Evolutionary conservation across 2,888 invertebrate species (phyloP).

Genomic region (Limulus polyphemus): DNA sequence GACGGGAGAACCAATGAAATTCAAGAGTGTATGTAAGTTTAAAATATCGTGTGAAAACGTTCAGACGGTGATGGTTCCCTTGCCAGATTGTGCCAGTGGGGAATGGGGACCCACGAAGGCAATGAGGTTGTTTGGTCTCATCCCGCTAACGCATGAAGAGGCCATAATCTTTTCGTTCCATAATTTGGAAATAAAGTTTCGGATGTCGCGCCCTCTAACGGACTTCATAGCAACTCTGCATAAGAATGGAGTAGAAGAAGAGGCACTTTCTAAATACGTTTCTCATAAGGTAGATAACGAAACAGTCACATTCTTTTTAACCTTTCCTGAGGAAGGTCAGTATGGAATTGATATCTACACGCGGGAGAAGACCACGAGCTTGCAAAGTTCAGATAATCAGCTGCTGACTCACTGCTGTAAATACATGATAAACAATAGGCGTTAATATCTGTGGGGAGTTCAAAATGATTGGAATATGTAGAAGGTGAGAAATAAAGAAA

Average conservation of each 20-base stretch:
- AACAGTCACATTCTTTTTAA: constrained; percentile 71
- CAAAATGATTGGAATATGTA: too few species aligned
- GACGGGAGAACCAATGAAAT: too few species aligned
- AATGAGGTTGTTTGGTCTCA: constrained; percentile 77
- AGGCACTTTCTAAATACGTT: constrained; percentile 71
- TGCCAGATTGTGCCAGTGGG: too few species aligned
- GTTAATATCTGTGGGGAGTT: too few species aligned
- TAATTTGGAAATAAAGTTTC: constrained; percentile 73
- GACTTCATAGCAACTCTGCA: constrained; percentile 95
- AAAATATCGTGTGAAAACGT: constrained; percentile 89
- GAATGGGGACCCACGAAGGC: too few species aligned
- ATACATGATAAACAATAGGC: constrained; percentile 97
- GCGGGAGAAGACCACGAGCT: constrained; percentile 53
- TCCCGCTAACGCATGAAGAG: constrained; percentile 53
- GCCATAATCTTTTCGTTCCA: constrained; percentile 77
- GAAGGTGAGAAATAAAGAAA: too few species aligned
- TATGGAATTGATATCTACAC: constrained; percentile 96
- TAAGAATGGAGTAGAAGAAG: constrained; percentile 89
- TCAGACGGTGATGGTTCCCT: too few species aligned
- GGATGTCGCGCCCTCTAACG: constrained; percentile 88
- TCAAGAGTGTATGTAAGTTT: constrained; percentile 95
- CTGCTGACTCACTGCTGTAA: constrained; percentile 96
- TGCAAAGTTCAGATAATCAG: constrained; percentile 55
- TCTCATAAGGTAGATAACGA: constrained; percentile 65
- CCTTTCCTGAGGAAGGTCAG: constrained; percentile 81